phyloP scores from a whole-genome alignment of 1,140 invertebrate species.

The Myzus persicae region DNA sequence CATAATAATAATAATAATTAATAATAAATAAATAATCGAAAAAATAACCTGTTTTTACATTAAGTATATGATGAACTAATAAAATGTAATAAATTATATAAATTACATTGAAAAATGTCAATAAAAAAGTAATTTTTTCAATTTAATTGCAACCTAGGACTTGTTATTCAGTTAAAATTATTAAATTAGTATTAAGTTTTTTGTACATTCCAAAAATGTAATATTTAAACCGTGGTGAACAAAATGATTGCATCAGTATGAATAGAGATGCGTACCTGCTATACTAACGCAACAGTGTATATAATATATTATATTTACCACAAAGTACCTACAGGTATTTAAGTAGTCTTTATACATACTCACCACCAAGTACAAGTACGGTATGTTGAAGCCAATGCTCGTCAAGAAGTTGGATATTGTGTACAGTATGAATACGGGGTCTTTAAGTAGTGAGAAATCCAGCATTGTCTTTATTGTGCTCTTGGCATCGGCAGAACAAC shows the following conservation, averaged over 20 bases:
- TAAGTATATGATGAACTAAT: too few species aligned
- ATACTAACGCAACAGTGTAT: not conserved
- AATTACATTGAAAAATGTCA: too few species aligned
- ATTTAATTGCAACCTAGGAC: not conserved
- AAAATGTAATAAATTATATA: too few species aligned
- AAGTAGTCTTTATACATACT: slow-evolving; percentile 61
- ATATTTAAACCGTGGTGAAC: not conserved
- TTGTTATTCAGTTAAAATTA: not conserved
- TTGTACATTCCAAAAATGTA: not conserved
- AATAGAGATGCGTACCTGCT: not conserved
- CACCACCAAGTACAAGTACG: slow-evolving; percentile 83
- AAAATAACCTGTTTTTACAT: too few species aligned
- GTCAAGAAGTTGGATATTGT: slow-evolving; percentile 93
- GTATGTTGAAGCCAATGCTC: slow-evolving; percentile 95
- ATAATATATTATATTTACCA: too few species aligned
- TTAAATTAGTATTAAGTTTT: not conserved
- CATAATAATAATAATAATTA: not conserved
- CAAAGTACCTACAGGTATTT: not conserved
- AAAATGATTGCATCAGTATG: not conserved
- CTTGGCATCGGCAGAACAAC: slow-evolving; percentile 66
- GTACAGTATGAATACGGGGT: slow-evolving; percentile 90
- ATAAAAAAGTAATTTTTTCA: not conserved
- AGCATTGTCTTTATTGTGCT: slow-evolving; percentile 83
- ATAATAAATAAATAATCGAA: not conserved
- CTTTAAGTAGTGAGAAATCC: slow-evolving; percentile 81